A percentile compares a stretch with the other conserved stretches of the same genome.
Conservation (phyloP, 92 coral and sea anemone genomes). For the Metridium senile region DNA sequence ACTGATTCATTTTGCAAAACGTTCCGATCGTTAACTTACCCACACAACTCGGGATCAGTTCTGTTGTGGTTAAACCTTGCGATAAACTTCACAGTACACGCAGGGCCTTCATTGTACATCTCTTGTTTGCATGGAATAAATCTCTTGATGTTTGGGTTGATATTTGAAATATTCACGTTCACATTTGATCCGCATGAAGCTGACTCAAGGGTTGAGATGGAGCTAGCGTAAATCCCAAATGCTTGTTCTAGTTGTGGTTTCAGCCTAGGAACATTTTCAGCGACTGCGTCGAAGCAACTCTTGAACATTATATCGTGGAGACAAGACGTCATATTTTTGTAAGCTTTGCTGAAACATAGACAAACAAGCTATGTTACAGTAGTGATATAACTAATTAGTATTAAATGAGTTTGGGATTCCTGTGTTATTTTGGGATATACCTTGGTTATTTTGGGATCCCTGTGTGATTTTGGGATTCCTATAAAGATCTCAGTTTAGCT, state of each 20-base stretch:
- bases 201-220: constrained; percentile 10
- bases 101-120: background rate
- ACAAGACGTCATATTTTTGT: constrained; percentile 19
- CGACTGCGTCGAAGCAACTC: constrained; percentile 6
- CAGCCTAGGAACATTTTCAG: background rate
- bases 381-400: too few species aligned
- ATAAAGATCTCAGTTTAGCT: too few species aligned
- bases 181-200: background rate
- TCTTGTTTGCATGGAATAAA: constrained; percentile 16
- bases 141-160: background rate
- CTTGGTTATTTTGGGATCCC: too few species aligned
- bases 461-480: too few species aligned
- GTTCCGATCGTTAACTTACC: too few species aligned
- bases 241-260: background rate
- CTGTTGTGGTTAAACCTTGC: constrained; percentile 6
- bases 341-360: constrained; percentile 9
- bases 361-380: too few species aligned
- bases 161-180: background rate
- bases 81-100: constrained; percentile 12
- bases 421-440: too few species aligned
- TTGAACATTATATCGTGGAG: constrained; percentile 10
- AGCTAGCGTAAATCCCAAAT: background rate
- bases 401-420: too few species aligned
- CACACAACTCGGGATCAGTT: constrained; percentile 18
- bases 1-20: too few species aligned